A percentile compares a stretch with the other conserved stretches of the same genome.
These are phyloP conservation scores for Loripinus fragilis DNA, from an alignment of 2,888 invertebrate genomes.

Conservation along the genomic window DNA sequence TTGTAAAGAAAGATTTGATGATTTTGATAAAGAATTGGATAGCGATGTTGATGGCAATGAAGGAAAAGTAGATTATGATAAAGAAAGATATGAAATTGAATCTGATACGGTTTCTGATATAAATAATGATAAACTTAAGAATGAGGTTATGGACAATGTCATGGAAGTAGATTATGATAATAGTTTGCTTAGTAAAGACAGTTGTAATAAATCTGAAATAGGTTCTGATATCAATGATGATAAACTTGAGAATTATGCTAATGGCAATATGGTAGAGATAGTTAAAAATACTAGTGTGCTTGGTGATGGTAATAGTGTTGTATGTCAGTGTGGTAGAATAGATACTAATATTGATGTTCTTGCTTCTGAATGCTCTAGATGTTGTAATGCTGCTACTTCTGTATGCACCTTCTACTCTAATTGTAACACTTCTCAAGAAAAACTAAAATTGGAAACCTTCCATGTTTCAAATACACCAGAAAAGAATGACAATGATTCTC, in stretches of 20 bases:
- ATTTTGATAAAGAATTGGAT: not conserved
- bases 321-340: not conserved
- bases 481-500: too few species aligned
- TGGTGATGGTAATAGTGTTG: not conserved
- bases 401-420: not conserved
- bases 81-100: not conserved
- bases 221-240: not conserved
- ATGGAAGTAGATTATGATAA: not conserved
- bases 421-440: too few species aligned
- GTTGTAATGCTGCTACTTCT: not conserved
- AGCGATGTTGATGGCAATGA: not conserved
- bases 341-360: not conserved
- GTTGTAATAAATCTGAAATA: not conserved
- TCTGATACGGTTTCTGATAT: not conserved
- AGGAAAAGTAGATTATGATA: not conserved
- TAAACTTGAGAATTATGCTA: not conserved
- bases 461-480: too few species aligned
- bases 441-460: too few species aligned
- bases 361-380: not conserved
- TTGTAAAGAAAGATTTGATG: not conserved
- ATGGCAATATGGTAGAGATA: not conserved
- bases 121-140: not conserved
- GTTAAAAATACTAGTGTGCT: not conserved
- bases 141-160: not conserved
- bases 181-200: not conserved